phyloP scores from a whole-genome alignment of 1,140 invertebrate species.

The Penaeus indicus region DNA sequence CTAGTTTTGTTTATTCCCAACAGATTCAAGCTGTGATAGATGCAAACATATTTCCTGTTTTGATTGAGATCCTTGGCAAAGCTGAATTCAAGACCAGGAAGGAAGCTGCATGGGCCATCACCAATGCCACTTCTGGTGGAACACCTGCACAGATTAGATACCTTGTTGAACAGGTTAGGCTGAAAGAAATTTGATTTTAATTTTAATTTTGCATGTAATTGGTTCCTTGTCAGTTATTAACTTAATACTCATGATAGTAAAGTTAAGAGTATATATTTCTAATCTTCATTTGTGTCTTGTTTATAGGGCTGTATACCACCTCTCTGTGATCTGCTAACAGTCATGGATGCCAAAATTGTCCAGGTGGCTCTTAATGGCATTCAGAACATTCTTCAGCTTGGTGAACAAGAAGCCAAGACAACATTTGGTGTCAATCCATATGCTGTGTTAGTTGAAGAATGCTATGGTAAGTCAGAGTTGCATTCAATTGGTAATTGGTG shows the following conservation, averaged over 20 bases:
- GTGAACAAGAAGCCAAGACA: conserved; percentile 84
- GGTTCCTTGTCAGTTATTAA: neutral
- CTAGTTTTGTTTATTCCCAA: conserved; percentile 66
- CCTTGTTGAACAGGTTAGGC: conserved; percentile 66
- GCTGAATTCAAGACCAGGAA: conserved; percentile 97
- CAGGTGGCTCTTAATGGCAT: conserved; percentile 96
- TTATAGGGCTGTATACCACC: conserved; percentile 88
- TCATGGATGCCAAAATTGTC: conserved; percentile 97
- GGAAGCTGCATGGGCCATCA: conserved; percentile 98
- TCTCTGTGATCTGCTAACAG: conserved; percentile 92
- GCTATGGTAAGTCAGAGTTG: conserved; percentile 82
- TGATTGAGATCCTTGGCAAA: conserved; percentile 91
- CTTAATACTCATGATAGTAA: neutral
- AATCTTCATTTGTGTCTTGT: conserved; percentile 58
- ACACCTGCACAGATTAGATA: conserved; percentile 92
- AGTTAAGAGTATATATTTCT: neutral
- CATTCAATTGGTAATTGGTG: neutral
- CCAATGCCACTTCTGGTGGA: conserved; percentile 96
- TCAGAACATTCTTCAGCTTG: conserved; percentile 94
- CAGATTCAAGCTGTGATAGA: conserved; percentile 89
- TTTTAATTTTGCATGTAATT: neutral
- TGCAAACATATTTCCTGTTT: conserved; percentile 92
- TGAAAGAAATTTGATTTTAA: neutral
- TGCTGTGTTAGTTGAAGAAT: conserved; percentile 94
- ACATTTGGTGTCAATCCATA: conserved; percentile 86